A percentile compares a stretch with the other conserved stretches of the same genome.
Evolutionary conservation across 2,113 vertebrate species (phyloP).

Genomic region (Lanius ludovicianus): DNA sequence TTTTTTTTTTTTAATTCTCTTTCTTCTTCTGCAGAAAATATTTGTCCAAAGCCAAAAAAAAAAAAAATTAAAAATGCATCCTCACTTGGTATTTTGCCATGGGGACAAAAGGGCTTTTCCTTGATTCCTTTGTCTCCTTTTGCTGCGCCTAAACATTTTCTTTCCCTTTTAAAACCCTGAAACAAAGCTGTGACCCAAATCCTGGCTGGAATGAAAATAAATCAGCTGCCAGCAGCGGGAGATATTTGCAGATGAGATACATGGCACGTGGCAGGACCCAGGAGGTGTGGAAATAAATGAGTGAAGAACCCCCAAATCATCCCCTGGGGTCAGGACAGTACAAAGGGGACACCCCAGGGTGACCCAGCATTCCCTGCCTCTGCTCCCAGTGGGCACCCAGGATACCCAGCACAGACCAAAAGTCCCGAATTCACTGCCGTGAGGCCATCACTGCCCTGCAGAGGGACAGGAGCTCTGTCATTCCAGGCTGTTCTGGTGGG

Average conservation of each 20-base stretch:
- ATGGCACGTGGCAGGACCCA: not conserved
- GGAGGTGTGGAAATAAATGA: not conserved
- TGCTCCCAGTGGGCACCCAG: fast-evolving
- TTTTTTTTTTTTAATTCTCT: not conserved
- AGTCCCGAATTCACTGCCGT: not conserved
- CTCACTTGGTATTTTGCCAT: not conserved
- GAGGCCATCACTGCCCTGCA: not conserved
- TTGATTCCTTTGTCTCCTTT: not conserved
- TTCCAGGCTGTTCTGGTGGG: not conserved
- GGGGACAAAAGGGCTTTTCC: not conserved
- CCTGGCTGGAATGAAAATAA: not conserved
- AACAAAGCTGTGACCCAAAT: not conserved
- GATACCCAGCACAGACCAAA: not conserved
- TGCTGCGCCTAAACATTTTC: not conserved
- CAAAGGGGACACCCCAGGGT: not conserved
- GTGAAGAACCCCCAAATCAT: not conserved
- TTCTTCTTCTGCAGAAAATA: not conserved
- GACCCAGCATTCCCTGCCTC: not conserved
- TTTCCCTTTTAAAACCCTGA: not conserved
- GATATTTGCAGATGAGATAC: not conserved
- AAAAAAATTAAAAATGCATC: not conserved
- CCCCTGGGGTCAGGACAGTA: not conserved
- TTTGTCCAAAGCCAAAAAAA: not conserved
- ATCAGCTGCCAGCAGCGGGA: not conserved
- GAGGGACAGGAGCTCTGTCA: not conserved